A percentile compares a stretch with the other conserved stretches of the same genome.
Evolutionary conservation across 2,113 vertebrate species (phyloP).

Genomic region (Callipepla californica): DNA sequence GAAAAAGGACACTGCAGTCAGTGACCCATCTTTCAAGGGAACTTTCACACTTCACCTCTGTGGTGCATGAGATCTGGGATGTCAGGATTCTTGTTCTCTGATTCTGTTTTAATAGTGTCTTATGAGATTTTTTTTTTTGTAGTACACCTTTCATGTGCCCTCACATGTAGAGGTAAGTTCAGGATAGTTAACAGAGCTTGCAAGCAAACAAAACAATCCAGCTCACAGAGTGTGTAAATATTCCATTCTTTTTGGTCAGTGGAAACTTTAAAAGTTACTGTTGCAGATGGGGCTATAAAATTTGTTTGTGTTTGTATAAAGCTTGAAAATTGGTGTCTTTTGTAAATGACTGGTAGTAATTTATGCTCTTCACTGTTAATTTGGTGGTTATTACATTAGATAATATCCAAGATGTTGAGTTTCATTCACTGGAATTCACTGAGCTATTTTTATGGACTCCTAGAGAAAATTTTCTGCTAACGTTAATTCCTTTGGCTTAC

Average conservation of each 20-base stretch:
- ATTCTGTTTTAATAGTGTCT: not conserved
- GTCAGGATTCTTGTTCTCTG: not conserved
- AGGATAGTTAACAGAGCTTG: not conserved
- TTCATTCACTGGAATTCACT: not conserved
- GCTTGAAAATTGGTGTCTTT: not conserved
- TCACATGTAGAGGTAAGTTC: not conserved
- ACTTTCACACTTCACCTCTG: accelerated
- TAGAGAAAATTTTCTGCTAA: not conserved
- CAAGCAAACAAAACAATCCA: not conserved
- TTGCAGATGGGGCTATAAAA: not conserved
- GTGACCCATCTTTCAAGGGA: not conserved
- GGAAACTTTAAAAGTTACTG: not conserved
- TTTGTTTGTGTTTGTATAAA: not conserved
- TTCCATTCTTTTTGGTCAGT: not conserved
- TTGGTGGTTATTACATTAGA: not conserved
- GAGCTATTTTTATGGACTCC: not conserved
- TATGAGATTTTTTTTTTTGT: not conserved
- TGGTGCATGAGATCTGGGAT: not conserved
- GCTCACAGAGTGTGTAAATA: not conserved
- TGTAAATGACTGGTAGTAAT: not conserved
- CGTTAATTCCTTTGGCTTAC: not conserved
- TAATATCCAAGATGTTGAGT: not conserved
- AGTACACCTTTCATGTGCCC: not conserved
- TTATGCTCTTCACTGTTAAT: not conserved
- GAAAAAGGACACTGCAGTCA: not conserved